Base-by-base conservation (phyloP, 1,140 invertebrate genomes). In the Hesperophylax magnus region DNA sequence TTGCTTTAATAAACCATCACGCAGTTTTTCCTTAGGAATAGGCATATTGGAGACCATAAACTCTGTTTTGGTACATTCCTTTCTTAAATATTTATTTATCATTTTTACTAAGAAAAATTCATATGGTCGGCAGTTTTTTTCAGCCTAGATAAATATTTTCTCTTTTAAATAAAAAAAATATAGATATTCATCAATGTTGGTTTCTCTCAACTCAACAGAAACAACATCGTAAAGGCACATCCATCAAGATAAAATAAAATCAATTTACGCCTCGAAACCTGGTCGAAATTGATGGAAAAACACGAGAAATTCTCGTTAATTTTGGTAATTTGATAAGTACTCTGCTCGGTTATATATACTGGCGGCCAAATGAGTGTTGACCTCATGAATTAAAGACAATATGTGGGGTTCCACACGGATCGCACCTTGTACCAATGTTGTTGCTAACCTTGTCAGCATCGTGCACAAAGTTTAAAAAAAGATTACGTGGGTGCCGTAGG, bases 261-360 rank as follows among this genome's bases (percentile, higher is more conserved):
- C 69, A 72, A 72, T 72, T 72, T 72, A 72, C 69, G 17, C 69
- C 69, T 72, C 17, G 39, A 72, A 72, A 72, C 52, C 47, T 22
- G 69, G 4, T 53, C 11, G 52, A 72, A 72, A 53, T 52, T 54
- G 39, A 72, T 22, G 63, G 31, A 67, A 67, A 67, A 67, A 61
- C 58, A 17, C 24, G 63, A 67, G 39, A 47, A 67, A 34, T 67
- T 31, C 31, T 11, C 20, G 31, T 39, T 31, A 67, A 72, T 72
- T 72, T 72, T 34, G n/a, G 52, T 72, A 53, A 72, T 72, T 72
- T 14, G 52, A 53, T 72, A 67, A 67, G 17, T 67, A 17, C 24
- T 17, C 6, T 11, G 34, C 63, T 22, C 31, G 9, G 17, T 0
- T 34, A 11, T 27, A 15, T 6, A 65, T 61, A 24, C 18, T 20